Percentiles rank a stretch among this genome's conserved stretches.
Evolutionary conservation across 2,888 invertebrate species (phyloP).

Genomic region (Sthenelais limicola): DNA sequence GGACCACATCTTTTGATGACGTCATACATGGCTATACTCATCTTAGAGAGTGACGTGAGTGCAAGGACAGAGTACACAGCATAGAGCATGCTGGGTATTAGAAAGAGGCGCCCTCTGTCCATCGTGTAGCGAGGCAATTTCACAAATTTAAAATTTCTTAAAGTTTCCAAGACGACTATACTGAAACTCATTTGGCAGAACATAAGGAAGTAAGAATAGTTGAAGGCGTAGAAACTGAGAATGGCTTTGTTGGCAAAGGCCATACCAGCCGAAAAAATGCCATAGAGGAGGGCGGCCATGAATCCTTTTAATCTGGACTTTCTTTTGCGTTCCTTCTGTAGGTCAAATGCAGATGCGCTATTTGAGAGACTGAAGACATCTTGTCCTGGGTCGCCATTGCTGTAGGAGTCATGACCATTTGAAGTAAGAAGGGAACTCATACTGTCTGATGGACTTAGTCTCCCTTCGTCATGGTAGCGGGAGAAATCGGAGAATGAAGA

Average conservation of each 20-base stretch:
- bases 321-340: background rate
- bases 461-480: too few species aligned
- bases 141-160: conserved; percentile 61
- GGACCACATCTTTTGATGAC: conserved; percentile 74
- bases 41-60: conserved; percentile 74
- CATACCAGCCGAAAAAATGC: conserved; percentile 71
- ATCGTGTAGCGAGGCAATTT: conserved; percentile 70
- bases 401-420: too few species aligned
- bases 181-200: conserved; percentile 73
- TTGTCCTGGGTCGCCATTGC: background rate
- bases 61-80: conserved; percentile 73
- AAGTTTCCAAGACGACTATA: conserved; percentile 70
- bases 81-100: conserved; percentile 74
- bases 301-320: conserved; percentile 52
- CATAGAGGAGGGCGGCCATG: conserved; percentile 71
- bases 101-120: conserved; percentile 71
- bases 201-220: conserved; percentile 75
- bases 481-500: too few species aligned
- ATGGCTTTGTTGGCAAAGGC: conserved; percentile 73
- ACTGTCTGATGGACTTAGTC: too few species aligned
- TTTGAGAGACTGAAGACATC: conserved; percentile 9
- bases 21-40: conserved; percentile 76
- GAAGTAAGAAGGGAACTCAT: too few species aligned
- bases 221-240: conserved; percentile 72
- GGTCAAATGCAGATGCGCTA: background rate